Conservation (phyloP, 2,797 vertebrate species). For the Rhinichthys osculus region DNA sequence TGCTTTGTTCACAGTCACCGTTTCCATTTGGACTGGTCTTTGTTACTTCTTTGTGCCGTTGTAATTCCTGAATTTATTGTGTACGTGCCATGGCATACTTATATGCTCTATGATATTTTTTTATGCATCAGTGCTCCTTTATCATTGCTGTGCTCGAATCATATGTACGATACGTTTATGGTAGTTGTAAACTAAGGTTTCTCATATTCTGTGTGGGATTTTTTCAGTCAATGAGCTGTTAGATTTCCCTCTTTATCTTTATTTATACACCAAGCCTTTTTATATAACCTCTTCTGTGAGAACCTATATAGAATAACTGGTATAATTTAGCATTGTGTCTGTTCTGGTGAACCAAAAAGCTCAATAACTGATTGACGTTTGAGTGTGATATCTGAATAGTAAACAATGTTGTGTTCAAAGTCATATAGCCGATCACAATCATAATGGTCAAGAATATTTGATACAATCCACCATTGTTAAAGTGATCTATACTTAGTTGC, state of each 20-base stretch:
- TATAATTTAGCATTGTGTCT: not conserved
- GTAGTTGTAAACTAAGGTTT: slow-evolving; percentile 16
- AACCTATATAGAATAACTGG: not conserved
- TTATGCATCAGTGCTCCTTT: not conserved
- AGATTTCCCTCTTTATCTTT: slow-evolving; percentile 14
- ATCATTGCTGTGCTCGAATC: not conserved
- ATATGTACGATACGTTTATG: not conserved
- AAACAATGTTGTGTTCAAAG: not conserved
- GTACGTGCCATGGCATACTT: not conserved
- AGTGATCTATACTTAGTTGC: slow-evolving; percentile 25
- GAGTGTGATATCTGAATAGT: not conserved
- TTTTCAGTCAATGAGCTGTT: not conserved
- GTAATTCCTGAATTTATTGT: not conserved
- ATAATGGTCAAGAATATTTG: not conserved
- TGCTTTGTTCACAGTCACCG: slow-evolving; percentile 73
- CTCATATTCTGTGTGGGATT: not conserved
- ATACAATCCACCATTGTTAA: not conserved
- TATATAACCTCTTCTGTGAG: slow-evolving; percentile 9
- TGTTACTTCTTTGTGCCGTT: slow-evolving; percentile 63
- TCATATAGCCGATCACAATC: not conserved
- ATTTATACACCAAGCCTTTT: not conserved
- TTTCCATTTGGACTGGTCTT: slow-evolving; percentile 63
- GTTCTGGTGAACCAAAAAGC: not conserved
- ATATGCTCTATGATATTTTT: not conserved
- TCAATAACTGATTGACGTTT: not conserved